Evolutionary conservation across 2,797 vertebrate genomes (phyloP), one percentile per base, ranked within the genome.

Genomic region (Cetoscarus ocellatus): DNA sequence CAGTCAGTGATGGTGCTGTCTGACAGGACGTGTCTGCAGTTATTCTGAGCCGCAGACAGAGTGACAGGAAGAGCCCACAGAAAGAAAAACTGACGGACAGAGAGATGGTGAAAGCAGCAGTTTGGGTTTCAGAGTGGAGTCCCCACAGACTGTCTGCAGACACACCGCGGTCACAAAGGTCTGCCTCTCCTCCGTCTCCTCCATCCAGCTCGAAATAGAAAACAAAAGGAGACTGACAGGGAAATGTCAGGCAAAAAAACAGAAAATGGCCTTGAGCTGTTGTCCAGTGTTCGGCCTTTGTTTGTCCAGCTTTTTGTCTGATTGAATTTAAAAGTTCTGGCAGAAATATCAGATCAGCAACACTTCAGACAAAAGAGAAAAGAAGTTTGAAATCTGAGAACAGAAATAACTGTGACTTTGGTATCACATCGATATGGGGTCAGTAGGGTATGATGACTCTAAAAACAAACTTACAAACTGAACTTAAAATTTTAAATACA

Each of bases 141-240:
- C 64, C 60, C 63, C 57, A 56, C 60, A 71, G 79, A 64, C 62
- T 39, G 50, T 67, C 49, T 61, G 65, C 38, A 63, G 61, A 66
- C 50, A 36, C 39, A 42, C n/a, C 40, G 56, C 0, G 44, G 65
- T 54, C 61, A 69, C 59, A 68, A 11, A 59, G 53, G 48, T 68
- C 18, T 3, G 1, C 35, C 34, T 69, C 38, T 17, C 19, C 39
- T 43, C 45, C 2, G 0, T 15, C 19, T 38, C 51, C 35, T 53
- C 49, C 6, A 12, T 52, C 19, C 62, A 36, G 11, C 71, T 50
- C n/a, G 18, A 55, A 70, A 64, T 34, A 61, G 44, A 55, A 19
- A 40, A 4, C 35, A 55, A 38, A 3, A 54, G 6, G 18, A 60
- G 44, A 40, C 52, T 15, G 59, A 48, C 45, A 39, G 43, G 38